Base-by-base conservation (phyloP, 2,113 vertebrate species). In the Ibidorhyncha struthersii region DNA sequence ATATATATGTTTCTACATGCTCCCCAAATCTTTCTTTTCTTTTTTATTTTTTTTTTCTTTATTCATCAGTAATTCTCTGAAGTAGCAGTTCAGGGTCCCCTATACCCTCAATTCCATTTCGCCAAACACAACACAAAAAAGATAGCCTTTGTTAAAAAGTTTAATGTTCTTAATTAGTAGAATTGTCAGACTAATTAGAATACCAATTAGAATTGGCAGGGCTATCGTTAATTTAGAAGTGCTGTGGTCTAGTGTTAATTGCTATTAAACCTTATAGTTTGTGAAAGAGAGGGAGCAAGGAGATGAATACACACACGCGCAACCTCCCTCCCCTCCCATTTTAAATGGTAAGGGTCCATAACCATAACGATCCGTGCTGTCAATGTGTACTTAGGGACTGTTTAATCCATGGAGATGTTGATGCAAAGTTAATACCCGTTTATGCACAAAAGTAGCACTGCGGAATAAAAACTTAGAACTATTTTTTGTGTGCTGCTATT, bases 71-170 rank as follows among this genome's bases (percentile, higher is more conserved):
- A 97, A 5, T 47, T 82, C 66, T 91, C 81, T 74, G 43, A 59
- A 89, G 43, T 34, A 89, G 76, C 77, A 83, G 87, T 65, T 94
- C 78, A 86, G 89, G 21, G n/a, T 96, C 67, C 41, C 63, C 40
- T 69, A 32, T 38, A 85, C 84, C 67, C 67, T 95, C 78, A 94
- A 94, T 98, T 97, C 94, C 92, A 96, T 98, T 98, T 98, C 97
- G 95, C 96, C 95, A 96, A 97, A 97, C 86, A 89, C 89, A 97
- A 97, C 96, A 96, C 95, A 97, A 98, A 97, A 94, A 97, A 82
- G 93, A 97, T 97, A 97, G 97, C 92, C 95, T 98, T 98, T 98
- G 94, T 98, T 98, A 98, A 98, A 98, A 98, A 98, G 97, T 98
- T 98, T 98, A 98, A 98, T 98, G 97, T 95, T 97, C 97, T 98